These are phyloP conservation scores for Pseudonaja textilis DNA, from an alignment of 2,113 vertebrate genomes.

Conservation along the genomic window DNA sequence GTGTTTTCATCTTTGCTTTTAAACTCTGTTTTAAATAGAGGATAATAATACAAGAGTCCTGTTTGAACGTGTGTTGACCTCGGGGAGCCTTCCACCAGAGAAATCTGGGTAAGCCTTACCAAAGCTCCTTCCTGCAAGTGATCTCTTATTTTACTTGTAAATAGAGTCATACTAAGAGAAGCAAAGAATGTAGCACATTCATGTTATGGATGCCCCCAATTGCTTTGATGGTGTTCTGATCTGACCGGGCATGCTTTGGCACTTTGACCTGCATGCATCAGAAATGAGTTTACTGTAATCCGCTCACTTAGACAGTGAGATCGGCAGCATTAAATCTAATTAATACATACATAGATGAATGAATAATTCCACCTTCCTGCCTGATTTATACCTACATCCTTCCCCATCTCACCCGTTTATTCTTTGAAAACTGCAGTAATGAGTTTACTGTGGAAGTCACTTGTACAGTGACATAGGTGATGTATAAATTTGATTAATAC, in stretches of 20 bases:
- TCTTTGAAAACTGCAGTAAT: background rate
- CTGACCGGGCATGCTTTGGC: background rate
- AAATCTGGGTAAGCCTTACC: constrained; percentile 87
- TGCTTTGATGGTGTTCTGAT: background rate
- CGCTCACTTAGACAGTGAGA: background rate
- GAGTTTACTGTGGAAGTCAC: background rate
- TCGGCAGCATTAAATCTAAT: background rate
- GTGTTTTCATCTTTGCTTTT: constrained; percentile 34
- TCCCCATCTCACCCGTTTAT: background rate
- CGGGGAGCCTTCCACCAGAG: constrained; percentile 95
- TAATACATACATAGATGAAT: background rate
- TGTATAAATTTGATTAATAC: background rate
- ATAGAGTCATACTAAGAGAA: background rate
- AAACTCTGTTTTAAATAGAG: constrained; percentile 77
- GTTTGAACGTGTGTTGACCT: constrained; percentile 98
- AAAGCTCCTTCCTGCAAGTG: constrained; percentile 24
- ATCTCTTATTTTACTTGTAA: background rate
- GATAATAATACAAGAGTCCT: constrained; percentile 99
- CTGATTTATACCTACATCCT: background rate
- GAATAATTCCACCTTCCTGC: background rate
- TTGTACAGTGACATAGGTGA: background rate
- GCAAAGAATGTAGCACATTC: background rate
- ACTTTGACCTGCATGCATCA: background rate
- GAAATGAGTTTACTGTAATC: background rate
- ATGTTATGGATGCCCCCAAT: background rate